Conservation (phyloP, 2,888 invertebrate species). For the Pyrochroa serraticornis region DNA sequence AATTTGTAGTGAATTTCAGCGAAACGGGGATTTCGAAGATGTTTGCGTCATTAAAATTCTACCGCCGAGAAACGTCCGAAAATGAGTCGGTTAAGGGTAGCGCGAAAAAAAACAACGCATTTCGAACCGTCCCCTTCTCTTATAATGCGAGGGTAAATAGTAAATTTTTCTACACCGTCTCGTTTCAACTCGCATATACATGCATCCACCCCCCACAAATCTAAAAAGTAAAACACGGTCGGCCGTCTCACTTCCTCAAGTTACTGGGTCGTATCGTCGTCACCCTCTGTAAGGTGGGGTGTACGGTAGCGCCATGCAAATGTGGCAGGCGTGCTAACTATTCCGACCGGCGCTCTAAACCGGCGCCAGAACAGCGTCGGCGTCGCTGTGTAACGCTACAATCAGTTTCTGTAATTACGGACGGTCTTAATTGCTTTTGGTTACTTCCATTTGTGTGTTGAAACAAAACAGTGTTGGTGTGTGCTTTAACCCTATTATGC, state of each 20-base stretch:
- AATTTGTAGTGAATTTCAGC: constrained; percentile 42
- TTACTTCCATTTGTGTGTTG: constrained; percentile 45
- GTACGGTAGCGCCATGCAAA: constrained; percentile 57
- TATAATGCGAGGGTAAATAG: background rate
- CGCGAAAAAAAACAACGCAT: background rate
- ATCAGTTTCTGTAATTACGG: constrained; percentile 56
- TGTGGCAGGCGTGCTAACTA: constrained; percentile 60
- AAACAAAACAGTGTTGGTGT: constrained; percentile 23
- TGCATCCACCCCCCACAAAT: constrained; percentile 42
- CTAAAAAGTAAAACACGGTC: constrained; percentile 53
- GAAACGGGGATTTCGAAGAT: constrained; percentile 39
- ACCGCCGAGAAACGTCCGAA: constrained; percentile 1
- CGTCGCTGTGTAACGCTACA: constrained; percentile 57
- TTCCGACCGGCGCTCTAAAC: constrained; percentile 55
- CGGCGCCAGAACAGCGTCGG: constrained; percentile 58
- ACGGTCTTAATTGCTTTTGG: constrained; percentile 49
- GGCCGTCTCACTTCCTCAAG: constrained; percentile 42
- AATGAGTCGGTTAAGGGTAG: background rate
- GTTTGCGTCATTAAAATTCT: constrained; percentile 36
- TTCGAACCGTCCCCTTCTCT: background rate
- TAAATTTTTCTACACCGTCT: constrained; percentile 2
- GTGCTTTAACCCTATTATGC: background rate
- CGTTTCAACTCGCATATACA: constrained; percentile 10
- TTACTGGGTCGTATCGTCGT: constrained; percentile 43
- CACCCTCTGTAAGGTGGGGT: constrained; percentile 49